Evolutionary conservation across 2,888 invertebrate genomes (phyloP).

Genomic region (Macropis europaea): DNA sequence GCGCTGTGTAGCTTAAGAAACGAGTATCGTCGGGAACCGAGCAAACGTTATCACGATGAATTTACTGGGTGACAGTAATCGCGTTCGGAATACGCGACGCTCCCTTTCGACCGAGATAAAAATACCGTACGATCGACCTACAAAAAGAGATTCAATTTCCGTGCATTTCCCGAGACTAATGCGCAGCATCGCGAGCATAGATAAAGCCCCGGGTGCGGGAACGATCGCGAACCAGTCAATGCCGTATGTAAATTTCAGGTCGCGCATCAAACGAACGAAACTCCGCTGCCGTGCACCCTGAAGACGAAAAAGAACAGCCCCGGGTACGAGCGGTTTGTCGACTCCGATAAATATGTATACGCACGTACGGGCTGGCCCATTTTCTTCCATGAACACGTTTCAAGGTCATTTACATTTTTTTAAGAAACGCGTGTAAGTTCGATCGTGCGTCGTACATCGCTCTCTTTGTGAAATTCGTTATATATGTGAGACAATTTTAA

Average conservation of each 20-base stretch:
- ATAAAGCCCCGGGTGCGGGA: not conserved
- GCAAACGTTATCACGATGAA: too few species aligned
- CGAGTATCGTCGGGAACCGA: too few species aligned
- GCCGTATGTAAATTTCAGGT: conserved; percentile 50
- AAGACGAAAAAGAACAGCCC: not conserved
- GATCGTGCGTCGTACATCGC: too few species aligned
- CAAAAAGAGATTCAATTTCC: not conserved
- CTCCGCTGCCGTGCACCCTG: conserved; percentile 38
- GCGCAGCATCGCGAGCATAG: not conserved
- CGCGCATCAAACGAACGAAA: conserved; percentile 27
- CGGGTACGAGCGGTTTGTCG: conserved; percentile 33
- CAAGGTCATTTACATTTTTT: too few species aligned
- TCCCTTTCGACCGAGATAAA: not conserved
- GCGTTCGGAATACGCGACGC: not conserved
- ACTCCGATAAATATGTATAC: conserved; percentile 19
- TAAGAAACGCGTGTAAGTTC: too few species aligned
- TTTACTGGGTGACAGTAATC: too few species aligned
- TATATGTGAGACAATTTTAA: too few species aligned
- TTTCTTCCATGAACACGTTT: too few species aligned
- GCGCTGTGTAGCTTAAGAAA: too few species aligned
- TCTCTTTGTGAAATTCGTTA: too few species aligned
- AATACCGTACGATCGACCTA: not conserved
- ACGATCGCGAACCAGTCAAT: not conserved
- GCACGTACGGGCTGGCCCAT: conserved; percentile 1
- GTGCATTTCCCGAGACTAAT: not conserved